These are phyloP conservation scores for Oxycera nigricornis DNA, from an alignment of 2,888 invertebrate genomes.

Conservation along the genomic window DNA sequence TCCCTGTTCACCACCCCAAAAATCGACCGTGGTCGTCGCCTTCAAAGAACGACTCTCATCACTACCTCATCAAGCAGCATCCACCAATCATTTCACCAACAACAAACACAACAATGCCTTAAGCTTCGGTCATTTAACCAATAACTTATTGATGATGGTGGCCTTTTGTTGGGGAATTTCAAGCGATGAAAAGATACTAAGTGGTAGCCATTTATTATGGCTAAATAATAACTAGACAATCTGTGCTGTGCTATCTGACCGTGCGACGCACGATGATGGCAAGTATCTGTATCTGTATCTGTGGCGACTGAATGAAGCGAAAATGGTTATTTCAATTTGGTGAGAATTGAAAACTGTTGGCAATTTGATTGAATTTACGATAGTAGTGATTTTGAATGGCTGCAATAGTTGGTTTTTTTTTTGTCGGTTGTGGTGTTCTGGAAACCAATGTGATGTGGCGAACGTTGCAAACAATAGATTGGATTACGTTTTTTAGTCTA, in stretches of 20 bases:
- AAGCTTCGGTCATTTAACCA: conserved; percentile 17
- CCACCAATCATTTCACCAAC: conserved; percentile 7
- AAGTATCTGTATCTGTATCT: not conserved
- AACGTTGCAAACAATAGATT: not conserved
- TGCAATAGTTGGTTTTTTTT: not conserved
- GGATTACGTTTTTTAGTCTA: too few relatives aligned
- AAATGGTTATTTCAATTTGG: not conserved
- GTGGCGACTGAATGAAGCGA: not conserved
- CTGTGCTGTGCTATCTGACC: too few relatives aligned
- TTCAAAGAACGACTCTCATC: not conserved
- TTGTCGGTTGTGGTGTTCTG: not conserved
- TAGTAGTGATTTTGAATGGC: not conserved
- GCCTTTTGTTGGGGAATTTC: conserved; percentile 11
- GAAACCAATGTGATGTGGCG: not conserved
- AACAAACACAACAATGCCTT: not conserved
- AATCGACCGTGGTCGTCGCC: not conserved
- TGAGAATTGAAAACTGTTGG: not conserved
- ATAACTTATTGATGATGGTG: conserved; percentile 22
- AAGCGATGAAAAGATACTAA: conserved; percentile 27
- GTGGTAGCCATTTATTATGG: conserved; percentile 21
- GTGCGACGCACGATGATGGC: too few relatives aligned
- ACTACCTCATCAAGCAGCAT: not conserved
- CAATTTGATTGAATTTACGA: conserved; percentile 1
- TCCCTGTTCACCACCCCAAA: too few relatives aligned
- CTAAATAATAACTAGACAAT: not conserved